A percentile compares a stretch with the other conserved stretches of the same genome.
Evolutionary conservation across 2,888 invertebrate genomes (phyloP).

Genomic region (Trichopoda pennipes): DNA sequence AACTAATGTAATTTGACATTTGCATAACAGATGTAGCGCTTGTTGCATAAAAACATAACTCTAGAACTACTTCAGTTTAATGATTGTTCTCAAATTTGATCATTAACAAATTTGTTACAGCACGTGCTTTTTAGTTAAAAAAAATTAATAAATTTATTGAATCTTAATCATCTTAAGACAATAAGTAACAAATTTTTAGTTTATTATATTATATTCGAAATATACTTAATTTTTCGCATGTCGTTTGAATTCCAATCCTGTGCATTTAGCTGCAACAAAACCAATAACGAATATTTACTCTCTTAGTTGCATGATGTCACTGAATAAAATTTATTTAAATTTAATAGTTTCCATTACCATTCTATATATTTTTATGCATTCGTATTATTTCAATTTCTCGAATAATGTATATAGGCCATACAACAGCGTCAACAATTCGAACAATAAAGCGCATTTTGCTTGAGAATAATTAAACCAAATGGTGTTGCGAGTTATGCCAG

Average conservation of each 20-base stretch:
- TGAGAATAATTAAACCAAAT: conserved; percentile 29
- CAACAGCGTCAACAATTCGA: neutral
- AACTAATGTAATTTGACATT: conserved; percentile 46
- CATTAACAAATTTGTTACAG: neutral
- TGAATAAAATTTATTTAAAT: conserved; percentile 24
- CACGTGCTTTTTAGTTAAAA: neutral
- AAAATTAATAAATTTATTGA: too few relatives aligned
- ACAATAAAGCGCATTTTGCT: conserved; percentile 26
- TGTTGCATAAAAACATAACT: neutral
- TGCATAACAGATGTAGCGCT: conserved; percentile 38
- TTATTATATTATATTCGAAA: too few relatives aligned
- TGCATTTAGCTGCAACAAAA: neutral
- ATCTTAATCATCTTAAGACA: too few relatives aligned
- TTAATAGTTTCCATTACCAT: too few relatives aligned
- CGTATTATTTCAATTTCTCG: neutral
- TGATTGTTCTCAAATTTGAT: neutral
- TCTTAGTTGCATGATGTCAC: conserved; percentile 38
- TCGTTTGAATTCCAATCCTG: neutral
- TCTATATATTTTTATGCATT: too few relatives aligned
- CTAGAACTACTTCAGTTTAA: neutral
- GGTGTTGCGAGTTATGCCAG: conserved; percentile 4
- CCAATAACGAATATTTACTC: neutral
- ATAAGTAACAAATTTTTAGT: too few relatives aligned
- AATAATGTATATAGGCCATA: neutral
- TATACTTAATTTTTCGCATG: too few relatives aligned